phyloP scores from a whole-genome alignment of 1,140 invertebrate species.

The Drosophila sp. region DNA sequence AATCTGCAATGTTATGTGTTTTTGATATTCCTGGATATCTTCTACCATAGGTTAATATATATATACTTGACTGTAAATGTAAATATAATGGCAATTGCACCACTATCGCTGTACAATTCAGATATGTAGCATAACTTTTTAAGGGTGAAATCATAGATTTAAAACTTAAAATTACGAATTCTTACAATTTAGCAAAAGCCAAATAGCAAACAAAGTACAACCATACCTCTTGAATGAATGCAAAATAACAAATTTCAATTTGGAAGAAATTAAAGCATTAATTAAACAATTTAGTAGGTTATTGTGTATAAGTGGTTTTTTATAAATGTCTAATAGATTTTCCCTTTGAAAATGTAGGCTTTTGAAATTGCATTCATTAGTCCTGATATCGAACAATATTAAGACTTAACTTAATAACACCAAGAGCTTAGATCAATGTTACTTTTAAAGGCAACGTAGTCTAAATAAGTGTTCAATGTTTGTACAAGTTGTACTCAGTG shows the following conservation, averaged over 20 bases:
- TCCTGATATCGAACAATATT: neutral
- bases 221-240: slow-evolving; percentile 41
- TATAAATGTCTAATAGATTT: slow-evolving; percentile 8
- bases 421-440: slow-evolving; percentile 42
- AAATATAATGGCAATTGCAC: slow-evolving; percentile 5
- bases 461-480: slow-evolving; percentile 32
- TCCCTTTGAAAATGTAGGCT: neutral
- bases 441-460: slow-evolving; percentile 6
- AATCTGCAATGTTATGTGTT: no score
- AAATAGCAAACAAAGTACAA: slow-evolving; percentile 54
- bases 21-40: neutral
- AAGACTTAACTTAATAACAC: slow-evolving; percentile 10
- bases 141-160: slow-evolving; percentile 54
- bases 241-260: slow-evolving; percentile 33
- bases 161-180: slow-evolving; percentile 20
- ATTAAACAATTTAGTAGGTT: neutral
- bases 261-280: slow-evolving; percentile 10
- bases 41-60: no score
- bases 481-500: slow-evolving; percentile 3
- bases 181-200: slow-evolving; percentile 35
- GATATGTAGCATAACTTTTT: slow-evolving; percentile 34
- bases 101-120: slow-evolving; percentile 12
- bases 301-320: neutral
- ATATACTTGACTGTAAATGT: neutral
- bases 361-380: neutral